A percentile compares a stretch with the other conserved stretches of the same genome.
Evolutionary conservation across 2,888 invertebrate genomes (phyloP).

Genomic region (Pterobdella sp.): DNA sequence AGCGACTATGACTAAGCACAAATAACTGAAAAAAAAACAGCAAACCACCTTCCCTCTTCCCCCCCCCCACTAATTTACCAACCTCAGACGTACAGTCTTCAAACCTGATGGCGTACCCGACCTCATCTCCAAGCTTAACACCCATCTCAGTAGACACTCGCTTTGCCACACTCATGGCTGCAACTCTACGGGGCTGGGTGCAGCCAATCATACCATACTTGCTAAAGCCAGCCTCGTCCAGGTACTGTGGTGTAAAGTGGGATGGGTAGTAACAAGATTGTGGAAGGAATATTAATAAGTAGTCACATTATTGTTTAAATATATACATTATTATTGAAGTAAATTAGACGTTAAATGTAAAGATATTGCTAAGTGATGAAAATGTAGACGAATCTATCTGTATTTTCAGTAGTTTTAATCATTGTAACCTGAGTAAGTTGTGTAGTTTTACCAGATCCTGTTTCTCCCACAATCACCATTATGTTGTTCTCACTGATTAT

Average conservation of each 20-base stretch:
- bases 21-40: not conserved
- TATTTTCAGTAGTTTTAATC: not conserved
- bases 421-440: slow-evolving; percentile 71
- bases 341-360: not conserved
- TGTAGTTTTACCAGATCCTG: slow-evolving; percentile 94
- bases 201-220: slow-evolving; percentile 88
- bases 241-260: slow-evolving; percentile 57
- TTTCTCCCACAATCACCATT: slow-evolving; percentile 87
- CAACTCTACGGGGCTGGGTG: slow-evolving; percentile 88
- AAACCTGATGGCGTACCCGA: slow-evolving; percentile 98
- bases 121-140: slow-evolving; percentile 76
- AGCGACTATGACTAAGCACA: too few species aligned
- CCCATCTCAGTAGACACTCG: slow-evolving; percentile 96
- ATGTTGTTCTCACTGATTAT: slow-evolving; percentile 69
- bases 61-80: slow-evolving; percentile 19
- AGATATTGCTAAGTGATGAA: not conserved
- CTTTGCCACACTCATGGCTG: slow-evolving; percentile 98
- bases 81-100: slow-evolving; percentile 93
- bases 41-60: not conserved
- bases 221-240: slow-evolving; percentile 91
- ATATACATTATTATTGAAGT: not conserved
- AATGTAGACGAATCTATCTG: not conserved
- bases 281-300: not conserved
- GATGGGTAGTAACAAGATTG: not conserved
- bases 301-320: not conserved